Evolutionary conservation across 2,113 vertebrate species (phyloP).

Genomic region (Eulemur rufifrons): DNA sequence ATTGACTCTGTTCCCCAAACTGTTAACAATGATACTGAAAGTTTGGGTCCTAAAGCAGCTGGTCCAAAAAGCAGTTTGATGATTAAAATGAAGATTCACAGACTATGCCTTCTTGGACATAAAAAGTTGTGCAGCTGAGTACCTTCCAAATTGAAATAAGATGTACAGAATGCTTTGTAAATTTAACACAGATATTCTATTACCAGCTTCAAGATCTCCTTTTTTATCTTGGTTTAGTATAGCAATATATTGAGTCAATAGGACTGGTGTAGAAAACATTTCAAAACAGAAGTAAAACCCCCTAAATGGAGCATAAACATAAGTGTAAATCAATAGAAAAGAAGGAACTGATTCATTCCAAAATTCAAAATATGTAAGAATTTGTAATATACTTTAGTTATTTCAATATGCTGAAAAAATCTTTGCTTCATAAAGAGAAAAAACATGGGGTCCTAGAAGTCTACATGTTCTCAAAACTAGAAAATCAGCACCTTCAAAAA

Average conservation of each 20-base stretch:
- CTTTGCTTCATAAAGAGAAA: background rate
- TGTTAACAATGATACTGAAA: background rate
- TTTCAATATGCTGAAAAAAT: background rate
- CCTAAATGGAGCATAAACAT: background rate
- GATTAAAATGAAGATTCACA: background rate
- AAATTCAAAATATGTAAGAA: background rate
- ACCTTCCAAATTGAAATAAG: background rate
- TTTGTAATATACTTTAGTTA: constrained; percentile 9
- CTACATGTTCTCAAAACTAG: background rate
- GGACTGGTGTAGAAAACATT: background rate
- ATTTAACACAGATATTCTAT: background rate
- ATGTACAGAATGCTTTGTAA: background rate
- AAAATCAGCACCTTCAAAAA: background rate
- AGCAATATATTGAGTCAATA: background rate
- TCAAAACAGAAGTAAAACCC: constrained; percentile 13
- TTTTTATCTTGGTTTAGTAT: background rate
- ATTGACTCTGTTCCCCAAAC: background rate
- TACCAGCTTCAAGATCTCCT: background rate
- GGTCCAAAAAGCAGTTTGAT: background rate
- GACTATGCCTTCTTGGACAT: background rate
- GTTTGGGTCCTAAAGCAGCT: background rate
- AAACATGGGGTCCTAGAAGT: background rate
- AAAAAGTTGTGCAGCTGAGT: background rate
- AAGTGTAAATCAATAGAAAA: background rate
- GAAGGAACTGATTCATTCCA: background rate